Conservation (phyloP, 2,888 invertebrate genomes). For the Mellilla xanthometata region DNA sequence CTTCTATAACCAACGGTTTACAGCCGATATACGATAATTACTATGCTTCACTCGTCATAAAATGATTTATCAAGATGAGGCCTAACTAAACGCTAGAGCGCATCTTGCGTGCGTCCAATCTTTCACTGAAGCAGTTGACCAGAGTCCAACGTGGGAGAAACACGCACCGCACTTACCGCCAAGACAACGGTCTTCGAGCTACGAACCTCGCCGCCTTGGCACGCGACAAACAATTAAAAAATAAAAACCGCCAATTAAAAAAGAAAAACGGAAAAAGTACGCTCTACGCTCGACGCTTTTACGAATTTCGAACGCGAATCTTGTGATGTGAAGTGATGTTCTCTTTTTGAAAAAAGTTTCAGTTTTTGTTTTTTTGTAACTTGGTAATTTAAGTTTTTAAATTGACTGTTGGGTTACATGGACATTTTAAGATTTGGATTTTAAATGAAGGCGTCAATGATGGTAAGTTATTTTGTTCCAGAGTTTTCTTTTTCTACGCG, state of each 20-base stretch:
- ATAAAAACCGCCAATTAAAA: conserved; percentile 35
- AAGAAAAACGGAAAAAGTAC: conserved; percentile 23
- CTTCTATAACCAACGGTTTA: neutral
- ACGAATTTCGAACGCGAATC: conserved; percentile 35
- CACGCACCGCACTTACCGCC: conserved; percentile 46
- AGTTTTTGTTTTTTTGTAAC: conserved; percentile 19
- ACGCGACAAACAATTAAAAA: conserved; percentile 47
- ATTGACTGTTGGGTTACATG: conserved; percentile 31
- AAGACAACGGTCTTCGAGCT: neutral
- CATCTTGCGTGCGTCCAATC: conserved; percentile 38
- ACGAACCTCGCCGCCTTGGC: conserved; percentile 36
- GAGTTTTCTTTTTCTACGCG: neutral
- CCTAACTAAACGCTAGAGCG: conserved; percentile 21
- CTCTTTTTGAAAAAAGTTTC: conserved; percentile 11
- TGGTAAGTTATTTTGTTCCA: conserved; percentile 23
- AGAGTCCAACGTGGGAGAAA: conserved; percentile 64
- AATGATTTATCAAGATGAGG: conserved; percentile 22
- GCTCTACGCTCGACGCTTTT: conserved; percentile 33
- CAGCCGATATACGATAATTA: conserved; percentile 8
- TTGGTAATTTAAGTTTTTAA: conserved; percentile 28
- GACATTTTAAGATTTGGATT: conserved; percentile 27
- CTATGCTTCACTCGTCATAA: conserved; percentile 20
- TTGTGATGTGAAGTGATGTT: conserved; percentile 41
- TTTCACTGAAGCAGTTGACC: conserved; percentile 66
- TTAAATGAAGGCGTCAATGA: conserved; percentile 21